These are phyloP conservation scores for Panonychus citri DNA, from an alignment of 1,140 invertebrate genomes.

Conservation along the genomic window DNA sequence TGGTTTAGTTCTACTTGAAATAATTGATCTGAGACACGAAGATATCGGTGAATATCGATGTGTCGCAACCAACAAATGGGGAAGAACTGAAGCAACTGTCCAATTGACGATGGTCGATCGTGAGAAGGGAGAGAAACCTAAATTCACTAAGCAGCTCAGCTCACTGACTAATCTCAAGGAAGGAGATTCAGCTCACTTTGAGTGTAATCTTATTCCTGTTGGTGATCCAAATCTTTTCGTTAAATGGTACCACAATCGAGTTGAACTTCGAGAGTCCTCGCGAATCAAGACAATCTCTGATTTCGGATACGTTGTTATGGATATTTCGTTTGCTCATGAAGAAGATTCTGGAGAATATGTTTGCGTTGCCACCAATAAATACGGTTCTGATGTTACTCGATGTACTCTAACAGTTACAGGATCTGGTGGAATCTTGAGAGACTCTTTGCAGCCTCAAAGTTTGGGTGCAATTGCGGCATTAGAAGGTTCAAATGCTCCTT, in stretches of 20 bases:
- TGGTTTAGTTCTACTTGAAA: slow-evolving; percentile 83
- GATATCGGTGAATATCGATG: slow-evolving; percentile 69
- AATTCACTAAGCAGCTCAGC: slow-evolving; percentile 58
- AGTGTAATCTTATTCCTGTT: slow-evolving; percentile 45
- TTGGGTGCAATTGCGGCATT: slow-evolving; percentile 79
- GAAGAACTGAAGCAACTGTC: slow-evolving; percentile 46
- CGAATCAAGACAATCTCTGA: slow-evolving; percentile 38
- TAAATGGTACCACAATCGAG: slow-evolving; percentile 44
- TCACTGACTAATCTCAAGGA: slow-evolving; percentile 82
- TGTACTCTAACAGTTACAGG: slow-evolving; percentile 45
- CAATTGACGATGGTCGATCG: slow-evolving; percentile 37
- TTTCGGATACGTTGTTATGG: slow-evolving; percentile 29
- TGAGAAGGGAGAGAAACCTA: slow-evolving; percentile 55
- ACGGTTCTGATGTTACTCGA: slow-evolving; percentile 54
- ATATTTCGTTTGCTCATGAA: not conserved
- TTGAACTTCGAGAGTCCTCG: slow-evolving; percentile 47
- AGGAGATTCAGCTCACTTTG: slow-evolving; percentile 51
- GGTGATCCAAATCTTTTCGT: slow-evolving; percentile 75
- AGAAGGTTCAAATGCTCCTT: slow-evolving; percentile 47
- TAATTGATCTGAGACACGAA: slow-evolving; percentile 43
- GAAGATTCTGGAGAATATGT: slow-evolving; percentile 40
- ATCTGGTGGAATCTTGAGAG: slow-evolving; percentile 47
- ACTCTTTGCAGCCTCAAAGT: slow-evolving; percentile 72
- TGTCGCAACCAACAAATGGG: slow-evolving; percentile 15
- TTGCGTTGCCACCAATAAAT: slow-evolving; percentile 61